Base-by-base conservation (phyloP, 2,888 invertebrate species). In the Melitaea athalia region DNA sequence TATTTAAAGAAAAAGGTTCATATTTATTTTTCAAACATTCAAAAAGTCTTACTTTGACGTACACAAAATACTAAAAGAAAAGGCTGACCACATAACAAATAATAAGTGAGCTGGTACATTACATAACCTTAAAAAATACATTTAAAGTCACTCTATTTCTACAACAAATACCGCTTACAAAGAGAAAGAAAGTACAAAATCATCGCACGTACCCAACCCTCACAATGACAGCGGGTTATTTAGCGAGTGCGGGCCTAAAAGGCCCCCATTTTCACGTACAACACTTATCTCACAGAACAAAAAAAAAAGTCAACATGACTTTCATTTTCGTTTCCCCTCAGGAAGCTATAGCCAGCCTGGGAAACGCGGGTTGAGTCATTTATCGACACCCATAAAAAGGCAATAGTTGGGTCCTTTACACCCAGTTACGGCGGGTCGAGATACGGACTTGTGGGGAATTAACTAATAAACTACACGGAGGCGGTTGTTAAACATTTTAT, bases 301-400 rank as follows among this genome's bases (percentile, higher is more conserved):
- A 74, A 75, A 50, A 24, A 52, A 57, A 74, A 74, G 64, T 66
- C 63, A 63, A 68, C 70, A 72, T 77, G 75, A 76, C 75, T 75
- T 73, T 75, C 74, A 69, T 68, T 74, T 74, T 72, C 71, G 71
- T 72, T 74, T 70, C 71, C 75, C 68, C 72, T 69, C 75, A 75
- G 78, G 78, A 78, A 78, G 74, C 74, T 73, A 68, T 72, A 69
- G 72, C 69, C 67, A 63, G 55, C 68, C 65, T 45, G 64, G 57
- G 61, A 65, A 63, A 62, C 69, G 71, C 69, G 72, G 69, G 70
- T 64, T 43, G 63, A 68, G 71, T 71, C 74, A 71, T 77, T 82
- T 84, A 82, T 82, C 78, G 80, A 72, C 71, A 68, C 74, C 72
- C 81, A 78, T 83, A 83, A 83, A 82, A 81, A 77, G 77, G 68